These are phyloP conservation scores for Seladonia tumulorum DNA, from an alignment of 2,888 invertebrate species.

Conservation along the genomic window DNA sequence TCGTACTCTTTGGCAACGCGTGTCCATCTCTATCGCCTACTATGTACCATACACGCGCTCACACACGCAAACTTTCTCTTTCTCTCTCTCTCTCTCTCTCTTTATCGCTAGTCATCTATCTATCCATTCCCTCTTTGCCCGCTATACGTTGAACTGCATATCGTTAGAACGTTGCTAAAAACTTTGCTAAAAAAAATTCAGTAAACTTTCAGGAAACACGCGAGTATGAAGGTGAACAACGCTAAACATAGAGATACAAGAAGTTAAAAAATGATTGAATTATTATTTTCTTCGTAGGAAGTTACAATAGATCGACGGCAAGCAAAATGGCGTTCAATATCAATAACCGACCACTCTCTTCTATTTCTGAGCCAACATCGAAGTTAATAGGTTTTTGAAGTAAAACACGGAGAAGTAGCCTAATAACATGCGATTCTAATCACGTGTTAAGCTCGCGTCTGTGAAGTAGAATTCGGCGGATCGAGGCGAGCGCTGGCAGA, in stretches of 20 bases:
- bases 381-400: background rate
- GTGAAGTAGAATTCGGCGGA: constrained; percentile 25
- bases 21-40: constrained; percentile 70
- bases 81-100: constrained; percentile 28
- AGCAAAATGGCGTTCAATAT: background rate
- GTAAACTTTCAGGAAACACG: constrained; percentile 28
- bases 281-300: background rate
- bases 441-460: constrained; percentile 27
- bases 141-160: constrained; percentile 51
- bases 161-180: constrained; percentile 59
- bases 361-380: background rate
- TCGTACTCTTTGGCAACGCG: constrained; percentile 54
- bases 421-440: constrained; percentile 28
- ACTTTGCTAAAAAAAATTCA: constrained; percentile 26
- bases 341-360: background rate
- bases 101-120: constrained; percentile 37
- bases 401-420: background rate
- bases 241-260: background rate
- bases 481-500: constrained; percentile 25
- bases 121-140: constrained; percentile 50
- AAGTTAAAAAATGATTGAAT: background rate
- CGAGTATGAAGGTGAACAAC: background rate
- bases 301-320: background rate
- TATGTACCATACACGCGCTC: constrained; percentile 31
- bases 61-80: background rate